Base-by-base conservation (phyloP, 1,140 invertebrate genomes). In the Scaptomyza pallida region DNA sequence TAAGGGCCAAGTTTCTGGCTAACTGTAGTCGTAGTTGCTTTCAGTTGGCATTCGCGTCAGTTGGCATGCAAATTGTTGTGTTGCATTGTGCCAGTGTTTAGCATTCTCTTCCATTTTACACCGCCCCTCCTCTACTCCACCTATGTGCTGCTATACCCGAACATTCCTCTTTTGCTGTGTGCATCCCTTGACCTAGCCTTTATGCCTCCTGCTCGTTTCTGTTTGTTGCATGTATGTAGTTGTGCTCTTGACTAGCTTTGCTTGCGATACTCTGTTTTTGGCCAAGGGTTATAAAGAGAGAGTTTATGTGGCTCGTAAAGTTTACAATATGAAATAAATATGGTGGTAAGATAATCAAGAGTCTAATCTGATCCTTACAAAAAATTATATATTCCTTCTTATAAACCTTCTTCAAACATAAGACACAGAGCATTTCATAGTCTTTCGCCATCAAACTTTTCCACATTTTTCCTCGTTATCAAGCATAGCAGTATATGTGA, bases 51-150 rank as follows among this genome's bases (percentile, higher is more conserved):
- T 68, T 9, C 48, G 67, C 67, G 12, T 64, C 61, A 62, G 48
- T 56, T 63, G 63, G 56, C 50, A 51, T 59, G 44, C 60, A 44
- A 48, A 35, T 64, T 68, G 17, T 57, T 51, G 44, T 56, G 33
- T 40, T 61, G 16, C 19, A 26, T 65, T 69, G 67, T 65, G 51
- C 67, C 64, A 51, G 17, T 65, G 54, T 67, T 56, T 51, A 67
- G 69, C 21, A 45, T 44, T 16, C 33, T 55, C 26, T 17, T 17
- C 16, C 21, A 9, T 12, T 30, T n/a, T 41, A n/a, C 35, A 2
- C 19, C 23, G 3, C n/a, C n/a, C n/a, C n/a, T n/a, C n/a, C n/a
- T n/a, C n/a, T 21, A 21, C 26, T 30, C 26, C 9, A 30, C 26
- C 23, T 23, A 23, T 26, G 23, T 30, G 4, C 19, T 21, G 4